These are phyloP conservation scores for Syrrhaptes paradoxus DNA, from an alignment of 2,113 vertebrate genomes.

Conservation along the genomic window DNA sequence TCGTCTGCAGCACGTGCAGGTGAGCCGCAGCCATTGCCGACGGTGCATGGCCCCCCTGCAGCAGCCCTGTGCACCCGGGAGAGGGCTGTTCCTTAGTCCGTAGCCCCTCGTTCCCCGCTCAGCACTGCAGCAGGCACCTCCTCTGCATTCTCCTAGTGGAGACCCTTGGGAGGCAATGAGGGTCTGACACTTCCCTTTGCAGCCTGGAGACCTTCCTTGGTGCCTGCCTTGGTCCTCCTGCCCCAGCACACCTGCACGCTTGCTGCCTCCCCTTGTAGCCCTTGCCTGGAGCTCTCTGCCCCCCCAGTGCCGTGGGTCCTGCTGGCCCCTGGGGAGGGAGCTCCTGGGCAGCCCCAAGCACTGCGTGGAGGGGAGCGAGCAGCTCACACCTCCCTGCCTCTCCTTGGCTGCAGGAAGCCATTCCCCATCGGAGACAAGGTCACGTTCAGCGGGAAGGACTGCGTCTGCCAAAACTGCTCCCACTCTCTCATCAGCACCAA, in stretches of 20 bases:
- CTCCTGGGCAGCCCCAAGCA: background rate
- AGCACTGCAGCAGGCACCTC: background rate
- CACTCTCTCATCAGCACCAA: conserved; percentile 88
- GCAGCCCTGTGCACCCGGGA: background rate
- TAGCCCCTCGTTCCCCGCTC: fast-evolving
- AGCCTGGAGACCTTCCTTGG: background rate
- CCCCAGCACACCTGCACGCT: fast-evolving
- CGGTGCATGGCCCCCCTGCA: fast-evolving
- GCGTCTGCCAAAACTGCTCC: conserved; percentile 96
- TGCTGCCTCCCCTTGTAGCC: background rate
- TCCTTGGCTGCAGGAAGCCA: conserved; percentile 83
- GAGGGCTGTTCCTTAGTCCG: fast-evolving
- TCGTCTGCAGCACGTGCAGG: conserved; percentile 97
- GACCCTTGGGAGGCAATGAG: background rate
- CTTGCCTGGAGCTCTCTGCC: background rate
- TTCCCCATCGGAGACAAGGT: conserved; percentile 98
- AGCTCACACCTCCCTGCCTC: background rate
- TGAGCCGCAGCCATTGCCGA: conserved; percentile 29
- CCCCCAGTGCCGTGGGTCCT: fast-evolving
- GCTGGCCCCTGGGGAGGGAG: background rate
- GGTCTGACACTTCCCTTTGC: background rate
- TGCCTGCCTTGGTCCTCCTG: background rate
- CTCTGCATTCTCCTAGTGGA: background rate
- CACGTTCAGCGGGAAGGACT: conserved; percentile 97
- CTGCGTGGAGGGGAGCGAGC: fast-evolving